Evolutionary conservation across 2,888 invertebrate genomes (phyloP), one percentile per base, ranked within the genome.

Genomic region (Helobdella robusta): DNA sequence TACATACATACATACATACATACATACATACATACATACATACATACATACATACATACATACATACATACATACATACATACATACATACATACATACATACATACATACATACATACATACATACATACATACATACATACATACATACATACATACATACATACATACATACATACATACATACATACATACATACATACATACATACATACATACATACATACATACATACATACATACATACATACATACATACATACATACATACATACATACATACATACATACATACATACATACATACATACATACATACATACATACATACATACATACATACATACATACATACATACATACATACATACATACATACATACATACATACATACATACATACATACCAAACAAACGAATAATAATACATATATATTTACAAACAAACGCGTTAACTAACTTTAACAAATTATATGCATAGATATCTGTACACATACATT

Each of bases 131-230:
- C n/a, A n/a, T n/a, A n/a, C n/a, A n/a, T n/a, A n/a, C n/a, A n/a
- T n/a, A n/a, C n/a, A n/a, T n/a, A n/a, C n/a, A n/a, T n/a, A n/a
- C n/a, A n/a, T n/a, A n/a, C n/a, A n/a, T n/a, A 40, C 44, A 40
- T n/a, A 40, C n/a, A 40, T n/a, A 40, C 44, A 40, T n/a, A 40
- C 44, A 40, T 40, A 40, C 44, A n/a, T n/a, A 40, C n/a, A 40
- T n/a, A n/a, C 44, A 40, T 40, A 40, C 44, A n/a, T n/a, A 40
- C n/a, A 40, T n/a, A n/a, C 44, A 40, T 40, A 40, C 44, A n/a
- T n/a, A 40, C n/a, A 40, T n/a, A n/a, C 44, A 40, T 40, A 40
- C 44, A 40, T n/a, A 40, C n/a, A 40, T n/a, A n/a, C 44, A 40
- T 40, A 40, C 44, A 40, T n/a, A 40, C n/a, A 40, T n/a, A n/a